Evolutionary conservation across 2,888 invertebrate species (phyloP).

Genomic region (Latheticus oryzae): DNA sequence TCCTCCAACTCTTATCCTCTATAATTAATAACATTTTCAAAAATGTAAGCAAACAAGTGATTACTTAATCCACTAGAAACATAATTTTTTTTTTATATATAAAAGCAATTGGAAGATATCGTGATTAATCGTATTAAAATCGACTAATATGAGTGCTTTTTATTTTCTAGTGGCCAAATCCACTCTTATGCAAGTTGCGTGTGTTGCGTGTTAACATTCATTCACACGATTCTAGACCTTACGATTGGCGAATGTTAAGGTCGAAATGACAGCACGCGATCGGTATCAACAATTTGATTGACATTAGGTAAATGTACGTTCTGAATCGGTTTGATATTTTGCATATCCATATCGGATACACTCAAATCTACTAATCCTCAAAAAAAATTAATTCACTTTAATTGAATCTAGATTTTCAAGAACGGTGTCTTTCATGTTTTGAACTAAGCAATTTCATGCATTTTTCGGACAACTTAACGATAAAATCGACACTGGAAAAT

Average conservation of each 20-base stretch:
- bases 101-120: constrained; percentile 47
- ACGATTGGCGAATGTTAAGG: constrained; percentile 53
- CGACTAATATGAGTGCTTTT: constrained; percentile 50
- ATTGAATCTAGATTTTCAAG: constrained; percentile 36
- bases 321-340: constrained; percentile 60
- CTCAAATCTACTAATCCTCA: too few species aligned
- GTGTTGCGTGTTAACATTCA: constrained; percentile 59
- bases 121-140: constrained; percentile 55
- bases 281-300: constrained; percentile 62
- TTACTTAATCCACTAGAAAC: constrained; percentile 34
- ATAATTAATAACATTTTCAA: constrained; percentile 60
- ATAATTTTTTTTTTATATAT: too few species aligned
- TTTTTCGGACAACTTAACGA: constrained; percentile 42
- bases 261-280: constrained; percentile 61
- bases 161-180: constrained; percentile 54
- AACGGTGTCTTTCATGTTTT: constrained; percentile 38
- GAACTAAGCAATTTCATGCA: constrained; percentile 47
- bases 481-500: constrained; percentile 43
- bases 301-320: constrained; percentile 62
- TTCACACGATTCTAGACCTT: constrained; percentile 59
- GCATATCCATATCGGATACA: constrained; percentile 56
- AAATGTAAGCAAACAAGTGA: constrained; percentile 36
- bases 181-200: constrained; percentile 64
- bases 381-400: constrained; percentile 29
- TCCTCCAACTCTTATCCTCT: constrained; percentile 56